A percentile compares a stretch with the other conserved stretches of the same genome.
Evolutionary conservation across 2,113 vertebrate species (phyloP).

Genomic region (Periophthalmus modestus): DNA sequence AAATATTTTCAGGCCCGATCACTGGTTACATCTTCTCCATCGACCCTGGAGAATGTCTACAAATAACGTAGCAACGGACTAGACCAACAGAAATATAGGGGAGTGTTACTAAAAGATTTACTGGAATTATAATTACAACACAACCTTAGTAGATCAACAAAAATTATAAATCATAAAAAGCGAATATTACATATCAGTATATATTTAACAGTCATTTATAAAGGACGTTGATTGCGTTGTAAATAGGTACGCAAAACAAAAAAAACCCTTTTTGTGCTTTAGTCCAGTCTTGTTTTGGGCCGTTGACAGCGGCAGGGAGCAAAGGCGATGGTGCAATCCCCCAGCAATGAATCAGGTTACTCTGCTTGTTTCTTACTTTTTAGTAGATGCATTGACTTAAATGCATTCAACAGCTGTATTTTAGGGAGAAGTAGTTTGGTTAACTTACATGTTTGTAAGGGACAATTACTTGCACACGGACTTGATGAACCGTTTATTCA

Average conservation of each 20-base stretch:
- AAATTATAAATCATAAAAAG: accelerated
- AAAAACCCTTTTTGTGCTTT: conserved; percentile 9
- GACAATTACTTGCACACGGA: not conserved
- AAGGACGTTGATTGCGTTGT: not conserved
- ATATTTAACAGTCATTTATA: not conserved
- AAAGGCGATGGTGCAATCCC: conserved; percentile 46
- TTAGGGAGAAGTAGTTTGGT: no score
- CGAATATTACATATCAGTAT: accelerated
- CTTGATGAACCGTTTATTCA: no score
- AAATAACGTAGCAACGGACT: conserved; percentile 69
- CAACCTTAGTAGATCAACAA: not conserved
- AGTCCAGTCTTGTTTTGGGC: conserved; percentile 34
- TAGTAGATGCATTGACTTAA: not conserved
- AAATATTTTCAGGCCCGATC: conserved; percentile 11
- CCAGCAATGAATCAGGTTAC: conserved; percentile 13
- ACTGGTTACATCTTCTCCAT: conserved; percentile 55
- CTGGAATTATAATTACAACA: accelerated
- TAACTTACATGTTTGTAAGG: not conserved
- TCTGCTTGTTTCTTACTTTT: not conserved
- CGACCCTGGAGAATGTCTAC: conserved; percentile 57
- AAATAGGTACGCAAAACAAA: accelerated
- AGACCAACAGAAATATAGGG: conserved; percentile 48
- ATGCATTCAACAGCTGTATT: no score
- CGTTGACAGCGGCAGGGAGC: conserved; percentile 35
- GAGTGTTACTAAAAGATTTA: not conserved